Conservation (phyloP, 2,113 vertebrate genomes). For the Sinocyclocheilus rhinocerous region DNA sequence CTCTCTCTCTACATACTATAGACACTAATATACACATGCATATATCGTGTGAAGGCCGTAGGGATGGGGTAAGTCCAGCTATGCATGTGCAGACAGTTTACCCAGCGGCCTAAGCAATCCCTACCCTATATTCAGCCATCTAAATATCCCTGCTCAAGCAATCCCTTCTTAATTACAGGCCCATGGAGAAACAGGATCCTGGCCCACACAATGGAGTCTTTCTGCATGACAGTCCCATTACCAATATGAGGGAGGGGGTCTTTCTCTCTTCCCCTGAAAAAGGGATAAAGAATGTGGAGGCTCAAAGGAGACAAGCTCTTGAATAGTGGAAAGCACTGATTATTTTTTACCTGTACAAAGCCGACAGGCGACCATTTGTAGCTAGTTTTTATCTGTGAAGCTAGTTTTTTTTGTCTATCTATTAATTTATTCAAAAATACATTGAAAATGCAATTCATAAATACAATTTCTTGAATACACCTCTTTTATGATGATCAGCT, state of each 20-base stretch:
- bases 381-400: neutral
- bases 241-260: slow-evolving; percentile 50
- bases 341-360: slow-evolving; percentile 67
- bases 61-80: neutral
- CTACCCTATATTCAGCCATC: slow-evolving; percentile 53
- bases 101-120: slow-evolving; percentile 64
- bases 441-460: neutral
- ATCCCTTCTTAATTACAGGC: slow-evolving; percentile 78
- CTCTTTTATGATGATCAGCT: neutral
- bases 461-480: neutral
- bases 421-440: neutral
- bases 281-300: slow-evolving; percentile 66
- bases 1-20: slow-evolving; percentile 28
- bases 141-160: slow-evolving; percentile 60
- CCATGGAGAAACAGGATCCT: slow-evolving; percentile 74
- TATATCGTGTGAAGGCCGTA: neutral
- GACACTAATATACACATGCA: slow-evolving; percentile 14
- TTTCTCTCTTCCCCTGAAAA: slow-evolving; percentile 56
- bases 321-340: slow-evolving; percentile 62
- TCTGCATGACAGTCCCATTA: slow-evolving; percentile 77
- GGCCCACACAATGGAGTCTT: slow-evolving; percentile 74
- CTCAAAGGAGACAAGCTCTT: slow-evolving; percentile 64
- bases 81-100: slow-evolving; percentile 56
- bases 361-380: slow-evolving; percentile 41
- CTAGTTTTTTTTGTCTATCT: neutral